phyloP scores from a whole-genome alignment of 2,113 vertebrate species.

The Opisthocomus hoazin region DNA sequence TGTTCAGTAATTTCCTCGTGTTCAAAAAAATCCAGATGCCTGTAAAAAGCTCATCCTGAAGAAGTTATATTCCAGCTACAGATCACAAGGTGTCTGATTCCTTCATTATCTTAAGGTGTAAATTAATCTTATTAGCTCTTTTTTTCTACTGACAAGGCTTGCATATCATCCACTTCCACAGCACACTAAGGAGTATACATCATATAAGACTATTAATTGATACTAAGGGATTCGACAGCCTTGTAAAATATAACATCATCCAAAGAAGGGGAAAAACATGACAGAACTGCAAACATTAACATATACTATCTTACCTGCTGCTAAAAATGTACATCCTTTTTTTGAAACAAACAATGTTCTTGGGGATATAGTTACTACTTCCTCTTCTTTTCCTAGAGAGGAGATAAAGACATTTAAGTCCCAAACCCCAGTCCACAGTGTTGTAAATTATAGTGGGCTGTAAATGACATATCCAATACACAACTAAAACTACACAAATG shows the following conservation, averaged over 20 bases:
- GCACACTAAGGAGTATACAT: neutral
- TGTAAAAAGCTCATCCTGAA: neutral
- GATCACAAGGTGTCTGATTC: neutral
- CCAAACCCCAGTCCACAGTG: neutral
- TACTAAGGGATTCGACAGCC: neutral
- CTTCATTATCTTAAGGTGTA: neutral
- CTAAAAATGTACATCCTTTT: constrained; percentile 81
- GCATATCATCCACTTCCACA: neutral
- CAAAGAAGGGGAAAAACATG: neutral
- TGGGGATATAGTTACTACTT: constrained; percentile 79
- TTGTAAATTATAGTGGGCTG: neutral
- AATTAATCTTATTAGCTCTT: neutral
- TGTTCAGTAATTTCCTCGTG: neutral
- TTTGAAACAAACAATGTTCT: constrained; percentile 81
- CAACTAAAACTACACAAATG: neutral
- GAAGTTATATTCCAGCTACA: neutral
- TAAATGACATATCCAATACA: neutral
- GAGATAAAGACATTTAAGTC: neutral
- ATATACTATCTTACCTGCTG: constrained; percentile 78
- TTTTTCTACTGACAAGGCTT: neutral
- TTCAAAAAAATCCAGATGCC: neutral
- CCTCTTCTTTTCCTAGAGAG: constrained; percentile 74
- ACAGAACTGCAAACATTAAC: neutral
- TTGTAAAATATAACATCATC: neutral
- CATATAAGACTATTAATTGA: neutral